Conservation (phyloP, 2,888 invertebrate genomes). For the Scaptodrosophila latifasciaeformis region DNA sequence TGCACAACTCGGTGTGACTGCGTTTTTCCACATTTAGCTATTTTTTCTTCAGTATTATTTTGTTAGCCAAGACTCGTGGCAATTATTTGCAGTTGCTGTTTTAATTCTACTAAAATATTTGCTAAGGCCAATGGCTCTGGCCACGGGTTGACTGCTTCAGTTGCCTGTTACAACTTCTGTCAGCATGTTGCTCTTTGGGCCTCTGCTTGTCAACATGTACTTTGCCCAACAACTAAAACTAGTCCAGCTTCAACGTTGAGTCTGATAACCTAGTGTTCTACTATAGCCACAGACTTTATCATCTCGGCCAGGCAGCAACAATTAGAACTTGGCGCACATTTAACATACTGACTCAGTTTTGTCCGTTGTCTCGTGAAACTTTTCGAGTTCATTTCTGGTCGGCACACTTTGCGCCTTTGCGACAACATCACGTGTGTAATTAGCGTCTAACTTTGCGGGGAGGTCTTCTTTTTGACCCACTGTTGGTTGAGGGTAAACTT, state of each 20-base stretch:
- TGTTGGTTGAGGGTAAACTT: constrained; percentile 26
- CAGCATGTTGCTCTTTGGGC: no score
- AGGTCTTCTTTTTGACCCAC: constrained; percentile 29
- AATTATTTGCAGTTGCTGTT: constrained; percentile 54
- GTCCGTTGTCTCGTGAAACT: constrained; percentile 27
- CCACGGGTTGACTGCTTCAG: no score
- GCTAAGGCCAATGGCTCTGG: constrained; percentile 10
- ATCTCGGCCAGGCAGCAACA: constrained; percentile 38
- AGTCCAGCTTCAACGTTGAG: no score
- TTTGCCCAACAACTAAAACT: no score
- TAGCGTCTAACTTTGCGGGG: constrained; percentile 55
- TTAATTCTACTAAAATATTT: constrained; percentile 51
- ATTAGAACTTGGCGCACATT: constrained; percentile 41
- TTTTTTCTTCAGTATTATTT: constrained; percentile 10
- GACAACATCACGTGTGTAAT: constrained; percentile 44
- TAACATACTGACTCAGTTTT: constrained; percentile 26
- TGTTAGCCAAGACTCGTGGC: constrained; percentile 40
- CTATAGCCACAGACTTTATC: no score
- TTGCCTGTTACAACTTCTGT: no score
- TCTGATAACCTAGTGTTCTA: no score
- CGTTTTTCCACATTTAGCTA: constrained; percentile 4
- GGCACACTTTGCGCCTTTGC: constrained; percentile 27
- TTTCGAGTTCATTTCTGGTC: constrained; percentile 29
- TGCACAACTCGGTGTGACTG: constrained; percentile 35
- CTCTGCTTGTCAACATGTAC: no score